phyloP scores from a whole-genome alignment of 2,888 invertebrate genomes.

The Lepidocyrtinus sp. region DNA sequence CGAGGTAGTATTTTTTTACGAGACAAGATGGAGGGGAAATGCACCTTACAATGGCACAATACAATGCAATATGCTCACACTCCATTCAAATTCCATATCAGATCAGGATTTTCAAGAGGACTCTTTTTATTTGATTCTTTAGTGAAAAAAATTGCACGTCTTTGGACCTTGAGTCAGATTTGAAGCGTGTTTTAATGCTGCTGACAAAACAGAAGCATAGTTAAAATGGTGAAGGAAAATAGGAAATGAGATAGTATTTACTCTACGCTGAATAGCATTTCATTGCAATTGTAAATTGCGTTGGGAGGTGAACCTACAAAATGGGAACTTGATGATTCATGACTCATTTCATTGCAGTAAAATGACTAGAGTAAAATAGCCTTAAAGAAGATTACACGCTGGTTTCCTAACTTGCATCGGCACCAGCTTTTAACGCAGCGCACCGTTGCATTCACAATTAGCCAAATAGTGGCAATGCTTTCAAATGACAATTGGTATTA shows the following conservation, averaged over 20 bases:
- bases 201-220: not conserved
- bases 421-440: no score
- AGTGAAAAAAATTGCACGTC: no score
- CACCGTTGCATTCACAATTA: not conserved
- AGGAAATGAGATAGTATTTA: not conserved
- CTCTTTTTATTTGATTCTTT: not conserved
- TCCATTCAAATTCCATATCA: no score
- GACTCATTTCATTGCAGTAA: not conserved
- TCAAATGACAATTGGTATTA: not conserved
- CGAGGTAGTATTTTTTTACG: no score
- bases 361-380: slow-evolving; percentile 31
- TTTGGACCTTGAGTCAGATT: no score
- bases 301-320: no score
- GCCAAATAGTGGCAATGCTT: not conserved
- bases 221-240: not conserved
- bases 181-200: not conserved
- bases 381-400: slow-evolving; percentile 59
- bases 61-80: no score
- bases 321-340: slow-evolving; percentile 1
- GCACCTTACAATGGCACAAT: no score
- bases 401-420: slow-evolving; percentile 29
- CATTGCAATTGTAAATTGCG: not conserved
- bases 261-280: no score
- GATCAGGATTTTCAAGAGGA: not conserved
- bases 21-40: no score